These are phyloP conservation scores for Electrona antarctica DNA, from an alignment of 2,113 vertebrate genomes.

Conservation along the genomic window DNA sequence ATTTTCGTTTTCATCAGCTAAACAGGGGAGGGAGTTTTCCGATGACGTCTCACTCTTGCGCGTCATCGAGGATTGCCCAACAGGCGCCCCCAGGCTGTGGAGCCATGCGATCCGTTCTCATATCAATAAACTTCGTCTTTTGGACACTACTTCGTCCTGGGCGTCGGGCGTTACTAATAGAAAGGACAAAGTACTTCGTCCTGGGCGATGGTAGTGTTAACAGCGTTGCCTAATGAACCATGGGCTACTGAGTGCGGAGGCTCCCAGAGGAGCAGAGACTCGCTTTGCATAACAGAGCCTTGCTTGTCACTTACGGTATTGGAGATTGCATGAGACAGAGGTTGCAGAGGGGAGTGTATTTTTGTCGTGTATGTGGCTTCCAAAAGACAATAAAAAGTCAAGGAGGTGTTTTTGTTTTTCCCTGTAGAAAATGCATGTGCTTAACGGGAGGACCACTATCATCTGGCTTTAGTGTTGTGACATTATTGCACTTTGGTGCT, in stretches of 20 bases:
- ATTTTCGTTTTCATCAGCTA: too few species aligned
- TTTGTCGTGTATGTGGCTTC: not conserved
- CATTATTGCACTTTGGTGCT: not conserved
- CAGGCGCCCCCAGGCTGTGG: too few species aligned
- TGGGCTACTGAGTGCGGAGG: not conserved
- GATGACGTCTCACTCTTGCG: too few species aligned
- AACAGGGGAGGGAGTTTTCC: too few species aligned
- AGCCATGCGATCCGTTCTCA: too few species aligned
- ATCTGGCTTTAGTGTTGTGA: not conserved
- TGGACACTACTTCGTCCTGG: too few species aligned
- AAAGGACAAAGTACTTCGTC: too few species aligned
- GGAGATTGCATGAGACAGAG: conserved; percentile 1
- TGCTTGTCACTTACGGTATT: conserved; percentile 13
- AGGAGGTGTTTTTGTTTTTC: not conserved
- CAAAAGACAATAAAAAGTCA: not conserved
- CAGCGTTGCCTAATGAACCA: conserved; percentile 1
- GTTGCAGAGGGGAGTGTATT: not conserved
- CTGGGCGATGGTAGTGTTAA: too few species aligned
- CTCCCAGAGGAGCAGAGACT: not conserved
- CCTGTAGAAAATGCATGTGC: not conserved
- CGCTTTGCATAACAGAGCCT: conserved; percentile 32
- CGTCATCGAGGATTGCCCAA: too few species aligned
- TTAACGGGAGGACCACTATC: not conserved
- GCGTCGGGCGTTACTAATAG: too few species aligned
- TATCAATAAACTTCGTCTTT: too few species aligned